Base-by-base conservation (phyloP, 2,888 invertebrate species). In the Drosophila vallismaia region DNA sequence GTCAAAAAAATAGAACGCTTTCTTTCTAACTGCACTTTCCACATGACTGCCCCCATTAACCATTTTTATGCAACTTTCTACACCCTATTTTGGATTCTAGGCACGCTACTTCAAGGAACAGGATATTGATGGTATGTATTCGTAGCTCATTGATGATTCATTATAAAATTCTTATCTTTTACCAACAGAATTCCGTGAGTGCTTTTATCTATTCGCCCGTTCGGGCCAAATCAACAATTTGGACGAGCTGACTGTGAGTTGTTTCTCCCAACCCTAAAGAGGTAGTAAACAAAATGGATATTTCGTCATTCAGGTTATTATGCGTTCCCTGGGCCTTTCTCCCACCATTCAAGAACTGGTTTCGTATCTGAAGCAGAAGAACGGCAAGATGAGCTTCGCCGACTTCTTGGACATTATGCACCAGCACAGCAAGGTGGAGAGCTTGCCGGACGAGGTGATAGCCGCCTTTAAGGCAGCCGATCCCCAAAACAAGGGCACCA, bases 401-500 rank as follows among this genome's bases (percentile, higher is more conserved):
- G 98, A 98, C 88, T 98, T 99, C 89, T 92, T 99, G 49, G 98
- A 98, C 89, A 96, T 98, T 1, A 97, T 98, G 97, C 97, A 98
- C 90, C 94, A 96, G 58, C 98, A 98, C 90, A 96, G 95, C 29
- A 93, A 93, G 89, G 91, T 91, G 7, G 92, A 92, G 60, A 91
- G 91, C 77, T 68, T 92, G 0, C 93, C 94, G 36, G 95, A 95
- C 5, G 91, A 94, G 93, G 94, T 94, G 0, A 95, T 97, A 52
- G 96, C 96, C 53, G 98, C 98, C 0, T 98, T 99, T 91, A 94
- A 94, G 90, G 97, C 98, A 0, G 97, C 95, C 8, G 98, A 98
- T 91, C 92, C 93, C 0, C 93, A 94, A 8, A 95, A 94, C 74
- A 94, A 93, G 58, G 96, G 96, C 0, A 93, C 94, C 1, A 95